Conservation (phyloP, 2,888 invertebrate genomes). For the Tipula unca region DNA sequence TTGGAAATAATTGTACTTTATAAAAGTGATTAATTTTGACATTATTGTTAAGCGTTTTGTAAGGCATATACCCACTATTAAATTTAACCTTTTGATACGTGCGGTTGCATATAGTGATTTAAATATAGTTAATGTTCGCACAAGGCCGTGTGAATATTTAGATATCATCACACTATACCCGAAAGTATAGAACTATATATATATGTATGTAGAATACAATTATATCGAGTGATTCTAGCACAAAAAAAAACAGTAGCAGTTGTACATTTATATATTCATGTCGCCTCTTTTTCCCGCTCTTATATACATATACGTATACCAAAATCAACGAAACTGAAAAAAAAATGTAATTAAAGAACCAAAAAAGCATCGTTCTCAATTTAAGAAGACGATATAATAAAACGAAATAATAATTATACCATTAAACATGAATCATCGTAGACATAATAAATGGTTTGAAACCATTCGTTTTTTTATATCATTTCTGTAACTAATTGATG, state of each 20-base stretch:
- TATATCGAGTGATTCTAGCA: not conserved
- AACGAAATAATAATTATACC: not conserved
- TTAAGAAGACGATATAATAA: not conserved
- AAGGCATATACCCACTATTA: not conserved
- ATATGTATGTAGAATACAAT: not conserved
- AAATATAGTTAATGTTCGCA: not conserved
- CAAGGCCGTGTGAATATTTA: not conserved
- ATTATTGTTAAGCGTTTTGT: not conserved
- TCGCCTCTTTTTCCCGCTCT: not conserved
- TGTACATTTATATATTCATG: not conserved
- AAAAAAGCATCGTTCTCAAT: not conserved
- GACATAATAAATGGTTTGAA: not conserved
- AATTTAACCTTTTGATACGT: not conserved
- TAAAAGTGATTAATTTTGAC: not conserved
- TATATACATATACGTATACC: not conserved
- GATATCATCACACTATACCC: not conserved
- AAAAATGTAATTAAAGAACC: not conserved
- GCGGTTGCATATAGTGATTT: not conserved
- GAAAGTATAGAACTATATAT: too few relatives aligned
- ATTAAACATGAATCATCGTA: conserved; percentile 4
- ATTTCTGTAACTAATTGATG: not conserved
- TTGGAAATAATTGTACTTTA: not conserved
- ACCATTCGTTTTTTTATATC: not conserved
- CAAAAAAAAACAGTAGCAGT: not conserved
- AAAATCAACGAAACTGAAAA: not conserved